A percentile compares a stretch with the other conserved stretches of the same genome.
Conservation (phyloP, 2,797 vertebrate species). For the Paedocypris micromegethes region DNA sequence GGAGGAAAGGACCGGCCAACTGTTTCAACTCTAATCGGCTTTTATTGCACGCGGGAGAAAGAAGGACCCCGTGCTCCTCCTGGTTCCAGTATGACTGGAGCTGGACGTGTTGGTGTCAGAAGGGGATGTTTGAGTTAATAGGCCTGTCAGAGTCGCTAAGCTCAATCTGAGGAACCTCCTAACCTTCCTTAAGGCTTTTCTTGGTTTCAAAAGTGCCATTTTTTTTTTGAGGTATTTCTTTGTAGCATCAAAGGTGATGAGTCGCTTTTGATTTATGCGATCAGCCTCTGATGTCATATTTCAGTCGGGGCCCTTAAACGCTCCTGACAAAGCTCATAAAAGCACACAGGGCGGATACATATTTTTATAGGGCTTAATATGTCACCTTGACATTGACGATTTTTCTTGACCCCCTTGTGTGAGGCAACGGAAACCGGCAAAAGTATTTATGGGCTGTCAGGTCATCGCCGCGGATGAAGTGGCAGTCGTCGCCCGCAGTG, state of each 20-base stretch:
- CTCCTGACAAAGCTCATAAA: conserved; percentile 42
- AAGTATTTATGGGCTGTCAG: conserved; percentile 36
- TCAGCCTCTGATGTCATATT: conserved; percentile 35
- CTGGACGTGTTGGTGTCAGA: conserved; percentile 39
- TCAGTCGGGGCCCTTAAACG: conserved; percentile 35
- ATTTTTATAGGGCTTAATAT: conserved; percentile 45
- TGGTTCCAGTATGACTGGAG: conserved; percentile 13
- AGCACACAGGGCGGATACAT: conserved; percentile 34
- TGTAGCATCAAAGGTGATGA: conserved; percentile 20
- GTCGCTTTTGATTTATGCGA: conserved; percentile 35
- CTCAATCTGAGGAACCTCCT: conserved; percentile 19
- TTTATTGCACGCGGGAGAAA: conserved; percentile 50
- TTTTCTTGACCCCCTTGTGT: conserved; percentile 34
- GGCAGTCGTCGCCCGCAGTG: conserved; percentile 26
- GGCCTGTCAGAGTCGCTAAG: conserved; percentile 34
- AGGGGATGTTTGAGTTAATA: conserved; percentile 41
- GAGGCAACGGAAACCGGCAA: conserved; percentile 13
- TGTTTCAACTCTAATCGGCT: conserved; percentile 58
- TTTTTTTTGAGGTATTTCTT: not conserved
- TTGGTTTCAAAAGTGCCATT: not conserved
- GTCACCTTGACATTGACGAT: conserved; percentile 42
- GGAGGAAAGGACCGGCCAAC: conserved; percentile 48
- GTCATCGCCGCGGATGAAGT: conserved; percentile 38
- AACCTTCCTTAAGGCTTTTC: conserved; percentile 29
- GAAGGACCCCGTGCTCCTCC: conserved; percentile 24